Conservation (phyloP, 2,797 vertebrate species). For the Parauchenoglanis ngamensis region DNA sequence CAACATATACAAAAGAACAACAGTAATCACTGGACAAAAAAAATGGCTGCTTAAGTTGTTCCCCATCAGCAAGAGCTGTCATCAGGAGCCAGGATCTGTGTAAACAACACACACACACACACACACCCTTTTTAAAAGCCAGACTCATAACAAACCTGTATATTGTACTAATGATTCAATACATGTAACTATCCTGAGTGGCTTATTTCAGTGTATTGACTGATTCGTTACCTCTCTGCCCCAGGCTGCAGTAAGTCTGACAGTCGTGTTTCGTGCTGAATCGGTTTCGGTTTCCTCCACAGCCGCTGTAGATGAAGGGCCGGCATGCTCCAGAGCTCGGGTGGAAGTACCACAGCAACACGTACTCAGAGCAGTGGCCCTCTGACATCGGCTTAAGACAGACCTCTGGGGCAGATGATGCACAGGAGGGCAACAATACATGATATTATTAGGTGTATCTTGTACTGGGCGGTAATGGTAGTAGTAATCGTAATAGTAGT, state of each 20-base stretch:
- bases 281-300: slow-evolving; percentile 81
- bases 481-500: not conserved
- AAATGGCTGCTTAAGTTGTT: not conserved
- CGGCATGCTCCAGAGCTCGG: slow-evolving; percentile 69
- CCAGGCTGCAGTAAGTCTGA: slow-evolving; percentile 67
- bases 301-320: slow-evolving; percentile 86
- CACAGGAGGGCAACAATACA: slow-evolving; percentile 9
- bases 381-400: slow-evolving; percentile 84
- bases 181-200: not conserved
- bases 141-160: not conserved
- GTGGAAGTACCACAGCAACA: slow-evolving; percentile 87
- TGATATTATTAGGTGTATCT: not conserved
- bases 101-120: slow-evolving; percentile 16
- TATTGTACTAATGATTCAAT: not conserved
- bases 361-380: slow-evolving; percentile 78
- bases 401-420: slow-evolving; percentile 58
- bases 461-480: not conserved
- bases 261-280: slow-evolving; percentile 78
- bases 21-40: slow-evolving; percentile 32
- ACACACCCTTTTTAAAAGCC: not conserved
- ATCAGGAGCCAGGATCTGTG: slow-evolving; percentile 57
- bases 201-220: not conserved
- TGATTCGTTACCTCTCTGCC: slow-evolving; percentile 58
- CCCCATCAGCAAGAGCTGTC: not conserved
- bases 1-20: slow-evolving; percentile 40